Base-by-base conservation (phyloP, 1,140 invertebrate genomes). In the Lordiphosa clarofinis region DNA sequence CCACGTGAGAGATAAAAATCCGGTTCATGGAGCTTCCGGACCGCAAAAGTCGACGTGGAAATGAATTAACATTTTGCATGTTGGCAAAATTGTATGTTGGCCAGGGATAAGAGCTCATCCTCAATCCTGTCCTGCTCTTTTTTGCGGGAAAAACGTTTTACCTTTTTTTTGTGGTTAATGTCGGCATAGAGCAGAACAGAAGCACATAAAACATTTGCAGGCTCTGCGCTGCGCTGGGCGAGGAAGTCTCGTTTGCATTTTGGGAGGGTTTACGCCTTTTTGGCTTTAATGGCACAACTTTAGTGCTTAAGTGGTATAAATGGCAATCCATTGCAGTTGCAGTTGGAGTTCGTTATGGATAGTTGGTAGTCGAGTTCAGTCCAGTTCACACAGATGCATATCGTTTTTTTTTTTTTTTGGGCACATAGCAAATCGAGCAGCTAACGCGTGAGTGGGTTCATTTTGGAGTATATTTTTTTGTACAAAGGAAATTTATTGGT, bases 1-100 rank as follows among this genome's bases (percentile, higher is more conserved):
- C 56, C 52, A 62, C 61, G 71, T 55, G 72, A 46, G 40, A 73
- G 76, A 73, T 82, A 84, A 73, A 58, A 76, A 81, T 81, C 78
- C 75, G 67, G 75, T 82, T 76, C 66, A 57, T 52, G 52, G 15
- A 46, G 56, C 37, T 31, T 10, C 60, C 31, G 75, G 40, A 44
- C 44, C 54, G 42, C 57, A 58, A 70, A 70, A 39, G 60, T 60
- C 47, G 64, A 69, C 60, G 72, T 48, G 72, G 56, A 82, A 82
- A 82, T 84, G 73, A 82, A 82, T 82, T 82, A 82, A 82, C 78
- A 84, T 82, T 82, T 82, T 76, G 73, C 78, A 82, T 84, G 76
- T 73, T 61, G 44, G 66, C 61, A 36, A 43, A 75, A 13, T 47
- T 53, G 68, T 48, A 43, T 39, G 35, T 28, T 21, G 65, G 56